Base-by-base conservation (phyloP, 2,888 invertebrate species). In the Spialia ferax region DNA sequence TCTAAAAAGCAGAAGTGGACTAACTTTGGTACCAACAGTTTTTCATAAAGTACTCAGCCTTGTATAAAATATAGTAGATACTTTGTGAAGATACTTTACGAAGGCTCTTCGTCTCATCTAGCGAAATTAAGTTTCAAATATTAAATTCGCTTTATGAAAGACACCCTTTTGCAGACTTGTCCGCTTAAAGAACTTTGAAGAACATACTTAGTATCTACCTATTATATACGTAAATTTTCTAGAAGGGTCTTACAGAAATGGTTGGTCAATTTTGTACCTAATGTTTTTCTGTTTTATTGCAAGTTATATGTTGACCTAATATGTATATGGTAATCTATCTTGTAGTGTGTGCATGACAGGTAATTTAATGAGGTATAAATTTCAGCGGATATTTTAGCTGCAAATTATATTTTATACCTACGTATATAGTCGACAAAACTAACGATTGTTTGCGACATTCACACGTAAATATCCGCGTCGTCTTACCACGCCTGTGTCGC, bases 121-220 rank as follows among this genome's bases (percentile, higher is more conserved):
- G 73, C 79, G 83, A 89, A 90, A 91, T 89, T 89, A 89, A 90
- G 80, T 89, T 91, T 89, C 84, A 85, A 88, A 89, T 89, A 90
- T 89, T 88, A 88, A 90, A 89, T 87, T 85, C 82, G 76, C 81
- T 82, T 88, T 85, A 86, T 85, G 84, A 85, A 85, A 86, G 82
- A 84, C 78, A 84, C 80, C 75, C 76, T 75, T 56, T 62, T 61
- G 66, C 66, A 22, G 60, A 42, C 60, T 65, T 45, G 65, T 20
- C 29, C 60, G 66, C 60, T 66, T 66, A 61, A 66, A 66, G 66
- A 66, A 66, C 60, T 61, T 61, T 66, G 60, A 60, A 55, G 66
- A 66, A 45, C 56, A 29, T 23, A 60, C 66, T 66, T 54, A 15
- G 54, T 60, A 65, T 26, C 32, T 2, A 29, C 8, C 29, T 29